Base-by-base conservation (phyloP, 2,888 invertebrate species). In the Eupithecia centaureata region DNA sequence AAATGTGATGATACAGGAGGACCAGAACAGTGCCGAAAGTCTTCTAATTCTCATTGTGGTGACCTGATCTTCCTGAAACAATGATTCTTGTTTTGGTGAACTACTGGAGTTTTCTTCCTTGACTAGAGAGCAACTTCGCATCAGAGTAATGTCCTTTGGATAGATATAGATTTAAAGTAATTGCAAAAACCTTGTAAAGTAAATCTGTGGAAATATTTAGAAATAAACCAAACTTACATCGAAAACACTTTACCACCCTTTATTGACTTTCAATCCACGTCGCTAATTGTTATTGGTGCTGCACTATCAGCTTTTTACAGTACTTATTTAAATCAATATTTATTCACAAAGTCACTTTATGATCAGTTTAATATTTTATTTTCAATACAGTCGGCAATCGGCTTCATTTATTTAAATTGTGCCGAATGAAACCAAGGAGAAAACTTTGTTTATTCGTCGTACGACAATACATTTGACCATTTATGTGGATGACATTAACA, bases 1-100 rank as follows among this genome's bases (percentile, higher is more conserved):
- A 78, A 95, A 94, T 30, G 94, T 94, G 70, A 95, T 84, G 61
- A 95, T 90, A 75, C 95, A 91, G 59, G 94, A 92, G 58, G 94
- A 93, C 86, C 95, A 95, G 79, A 95, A 94, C 70, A 95, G 84
- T 22, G 95, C 94, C 25, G 94, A 92, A 57, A 95, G 82, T 78
- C 93, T 89, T 82, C 94, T 89, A 70, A 95, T 88, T 82, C 94
- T 91, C 95, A 95, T 95, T 61, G 72, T 92, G 77, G 47, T 32
- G 71, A 62, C 25, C 32, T 33, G 42, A n/a, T 35, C 42, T 18
- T 15, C 66, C 61, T 58, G 54, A 59, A 68, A 57, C 51, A 25
- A 13, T 13, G 4, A 5, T 35, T 12, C 8, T 18, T 52, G 47
- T 35, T 27, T 15, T 27, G 7, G 5, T 47, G 15, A 15, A 15